phyloP scores from a whole-genome alignment of 2,797 vertebrate species.

The Propithecus perrieri region DNA sequence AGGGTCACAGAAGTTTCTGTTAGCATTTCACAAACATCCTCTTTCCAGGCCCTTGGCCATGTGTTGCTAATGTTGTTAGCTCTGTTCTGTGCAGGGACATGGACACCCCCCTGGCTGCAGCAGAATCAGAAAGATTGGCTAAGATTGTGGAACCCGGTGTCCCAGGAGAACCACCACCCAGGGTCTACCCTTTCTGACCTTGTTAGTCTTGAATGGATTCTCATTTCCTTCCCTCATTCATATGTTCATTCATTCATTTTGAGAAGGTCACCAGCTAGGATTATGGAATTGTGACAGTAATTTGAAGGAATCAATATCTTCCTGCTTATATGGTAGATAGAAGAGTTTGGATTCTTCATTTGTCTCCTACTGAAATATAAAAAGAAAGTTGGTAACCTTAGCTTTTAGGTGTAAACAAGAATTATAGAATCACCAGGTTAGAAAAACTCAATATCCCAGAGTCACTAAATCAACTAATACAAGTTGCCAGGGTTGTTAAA shows the following conservation, averaged over 20 bases:
- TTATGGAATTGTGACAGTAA: neutral
- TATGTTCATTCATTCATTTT: neutral
- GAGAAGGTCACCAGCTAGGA: neutral
- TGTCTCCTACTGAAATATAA: neutral
- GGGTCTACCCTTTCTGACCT: neutral
- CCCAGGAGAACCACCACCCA: neutral
- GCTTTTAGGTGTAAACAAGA: neutral
- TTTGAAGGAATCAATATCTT: neutral
- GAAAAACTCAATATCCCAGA: neutral
- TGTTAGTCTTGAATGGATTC: neutral
- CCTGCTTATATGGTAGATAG: neutral
- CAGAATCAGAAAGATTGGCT: neutral
- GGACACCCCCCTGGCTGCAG: neutral
- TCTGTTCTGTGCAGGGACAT: neutral
- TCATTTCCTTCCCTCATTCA: neutral
- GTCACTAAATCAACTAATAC: neutral
- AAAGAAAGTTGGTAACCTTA: neutral
- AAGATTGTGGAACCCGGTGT: neutral
- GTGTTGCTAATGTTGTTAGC: slow-evolving; percentile 7
- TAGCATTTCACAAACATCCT: slow-evolving; percentile 26
- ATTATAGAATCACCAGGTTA: neutral
- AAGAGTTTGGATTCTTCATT: neutral
- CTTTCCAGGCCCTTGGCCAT: neutral
- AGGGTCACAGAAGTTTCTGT: slow-evolving; percentile 31
- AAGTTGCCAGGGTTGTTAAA: neutral